Conservation (phyloP, 2,888 invertebrate species). For the Hypomecis atomaria region DNA sequence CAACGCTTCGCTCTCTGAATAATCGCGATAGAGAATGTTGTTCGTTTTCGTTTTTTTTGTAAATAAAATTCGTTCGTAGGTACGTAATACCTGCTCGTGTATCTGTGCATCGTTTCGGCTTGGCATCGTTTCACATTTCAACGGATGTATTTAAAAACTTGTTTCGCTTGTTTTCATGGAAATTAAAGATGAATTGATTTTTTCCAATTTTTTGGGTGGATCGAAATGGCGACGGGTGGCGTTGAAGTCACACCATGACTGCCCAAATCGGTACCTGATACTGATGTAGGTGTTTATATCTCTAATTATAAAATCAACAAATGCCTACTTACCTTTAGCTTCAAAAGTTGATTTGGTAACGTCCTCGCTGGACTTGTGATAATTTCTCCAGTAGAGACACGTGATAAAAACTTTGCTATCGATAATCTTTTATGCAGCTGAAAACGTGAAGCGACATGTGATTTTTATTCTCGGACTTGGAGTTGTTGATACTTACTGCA, state of each 20-base stretch:
- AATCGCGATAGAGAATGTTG: slow-evolving; percentile 30
- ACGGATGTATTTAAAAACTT: slow-evolving; percentile 7
- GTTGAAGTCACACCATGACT: neutral
- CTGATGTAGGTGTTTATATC: too few relatives aligned
- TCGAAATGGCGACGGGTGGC: neutral
- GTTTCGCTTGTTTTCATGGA: slow-evolving; percentile 18
- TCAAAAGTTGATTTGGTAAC: neutral
- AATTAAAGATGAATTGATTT: slow-evolving; percentile 6
- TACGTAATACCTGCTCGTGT: neutral
- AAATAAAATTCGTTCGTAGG: slow-evolving; percentile 19
- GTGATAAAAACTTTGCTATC: neutral
- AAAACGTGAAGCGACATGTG: slow-evolving; percentile 7
- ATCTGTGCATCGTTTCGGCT: slow-evolving; percentile 19
- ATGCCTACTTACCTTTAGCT: neutral
- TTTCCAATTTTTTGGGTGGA: slow-evolving; percentile 4
- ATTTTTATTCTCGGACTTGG: neutral
- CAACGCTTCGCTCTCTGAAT: slow-evolving; percentile 29
- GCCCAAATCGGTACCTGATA: neutral
- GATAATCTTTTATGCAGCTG: neutral
- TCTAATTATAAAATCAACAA: too few relatives aligned
- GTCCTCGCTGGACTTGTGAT: slow-evolving; percentile 9
- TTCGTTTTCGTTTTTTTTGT: slow-evolving; percentile 25
- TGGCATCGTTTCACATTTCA: slow-evolving; percentile 36
- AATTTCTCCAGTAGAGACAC: neutral
- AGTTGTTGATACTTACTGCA: too few relatives aligned